These are phyloP conservation scores for Gymnoscopelus microlampas DNA, from an alignment of 2,797 vertebrate species.

Conservation along the genomic window DNA sequence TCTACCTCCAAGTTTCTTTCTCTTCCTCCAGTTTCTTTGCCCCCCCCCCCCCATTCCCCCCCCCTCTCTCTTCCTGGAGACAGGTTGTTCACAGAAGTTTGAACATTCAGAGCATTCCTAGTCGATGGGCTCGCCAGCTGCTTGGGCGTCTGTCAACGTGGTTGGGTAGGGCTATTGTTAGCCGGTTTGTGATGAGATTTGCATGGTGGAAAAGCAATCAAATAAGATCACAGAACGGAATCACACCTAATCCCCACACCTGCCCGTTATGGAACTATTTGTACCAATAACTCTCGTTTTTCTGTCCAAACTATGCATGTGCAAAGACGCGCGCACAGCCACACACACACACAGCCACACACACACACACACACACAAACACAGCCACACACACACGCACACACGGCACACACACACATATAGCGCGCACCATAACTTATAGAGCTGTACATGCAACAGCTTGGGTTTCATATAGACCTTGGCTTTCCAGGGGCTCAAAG, in stretches of 20 bases:
- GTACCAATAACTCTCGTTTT: constrained; percentile 27
- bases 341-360: constrained; percentile 41
- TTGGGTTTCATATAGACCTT: constrained; percentile 62
- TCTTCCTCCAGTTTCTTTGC: constrained; percentile 52
- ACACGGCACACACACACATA: constrained; percentile 58
- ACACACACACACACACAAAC: constrained; percentile 50
- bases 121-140: constrained; percentile 73
- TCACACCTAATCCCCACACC: constrained; percentile 77
- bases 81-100: constrained; percentile 76
- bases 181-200: constrained; percentile 82
- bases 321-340: constrained; percentile 33
- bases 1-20: constrained; percentile 32
- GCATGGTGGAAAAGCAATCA: constrained; percentile 78
- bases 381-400: constrained; percentile 49
- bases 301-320: too few relatives aligned
- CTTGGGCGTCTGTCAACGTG: constrained; percentile 75
- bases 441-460: constrained; percentile 58
- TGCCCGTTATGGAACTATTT: constrained; percentile 63
- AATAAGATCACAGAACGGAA: constrained; percentile 74
- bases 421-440: constrained; percentile 15
- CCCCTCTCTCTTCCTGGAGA: constrained; percentile 52
- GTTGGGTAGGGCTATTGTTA: constrained; percentile 73
- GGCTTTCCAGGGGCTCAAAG: constrained; percentile 60
- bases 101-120: constrained; percentile 63
- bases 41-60: background rate